Evolutionary conservation across 2,797 vertebrate species (phyloP), one percentile per base, ranked within the genome.

Genomic region (Acanthurus tractus): DNA sequence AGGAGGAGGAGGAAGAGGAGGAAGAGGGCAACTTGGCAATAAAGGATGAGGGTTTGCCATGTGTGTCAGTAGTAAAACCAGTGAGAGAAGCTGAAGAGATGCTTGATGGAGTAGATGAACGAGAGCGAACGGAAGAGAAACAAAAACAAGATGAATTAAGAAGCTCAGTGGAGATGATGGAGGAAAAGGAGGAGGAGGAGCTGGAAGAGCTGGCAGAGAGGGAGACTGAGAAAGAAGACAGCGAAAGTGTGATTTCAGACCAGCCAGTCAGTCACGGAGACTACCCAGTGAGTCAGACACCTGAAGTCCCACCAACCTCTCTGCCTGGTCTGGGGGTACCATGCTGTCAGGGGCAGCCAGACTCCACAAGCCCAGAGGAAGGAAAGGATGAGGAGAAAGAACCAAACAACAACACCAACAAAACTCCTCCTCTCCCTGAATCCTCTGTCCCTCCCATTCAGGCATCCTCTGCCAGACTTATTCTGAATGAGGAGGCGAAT

Each of bases 361-460:
- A 92, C 29, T 10, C 78, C 80, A 55, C 73, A 1, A 45, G 70
- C 18, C 25, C 54, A 45, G 80, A 86, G 15, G 72, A 53, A 4
- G 63, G 49, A 29, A 36, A 68, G 17, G 50, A 70, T 0, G 50
- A 78, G 13, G 83, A 86, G 59, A 36, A 42, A 1, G 89, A 91
- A 3, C 87, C 88, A 0, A 82, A 94, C 84, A 95, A 91, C 78
- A 95, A 95, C 88, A 94, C 81, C 82, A 89, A 87, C 78, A 91
- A 90, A 74, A 52, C 59, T 53, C 58, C 66, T 40, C 77, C 62
- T 71, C 75, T 75, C 79, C 40, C 62, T n/a, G 34, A 58, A 8
- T 4, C 36, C 63, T 79, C 89, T 6, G 79, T 82, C 2, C 73
- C 74, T 18, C 74, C 76, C n/a, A 20, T 78, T 0, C 13, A 57